Percentiles rank a stretch among this genome's conserved stretches.
These are phyloP conservation scores for Passer domesticus DNA, from an alignment of 2,113 vertebrate species.

Conservation along the genomic window DNA sequence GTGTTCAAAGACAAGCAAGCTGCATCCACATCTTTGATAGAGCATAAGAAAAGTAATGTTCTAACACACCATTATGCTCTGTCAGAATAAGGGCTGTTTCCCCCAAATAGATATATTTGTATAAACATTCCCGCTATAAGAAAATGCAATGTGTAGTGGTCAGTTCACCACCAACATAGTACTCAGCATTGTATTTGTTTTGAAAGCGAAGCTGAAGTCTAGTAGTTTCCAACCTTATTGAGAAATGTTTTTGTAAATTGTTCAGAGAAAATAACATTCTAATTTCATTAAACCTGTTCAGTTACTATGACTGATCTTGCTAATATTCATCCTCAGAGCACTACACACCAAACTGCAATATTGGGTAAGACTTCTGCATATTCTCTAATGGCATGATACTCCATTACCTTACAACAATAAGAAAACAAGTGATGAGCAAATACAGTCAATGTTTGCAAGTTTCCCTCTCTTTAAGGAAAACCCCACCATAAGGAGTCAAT, in stretches of 20 bases:
- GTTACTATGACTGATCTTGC: neutral
- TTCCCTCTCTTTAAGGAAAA: neutral
- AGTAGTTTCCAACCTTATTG: neutral
- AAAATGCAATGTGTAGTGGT: neutral
- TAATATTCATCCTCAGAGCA: neutral
- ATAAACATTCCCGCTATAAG: neutral
- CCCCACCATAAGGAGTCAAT: neutral
- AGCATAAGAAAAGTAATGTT: neutral
- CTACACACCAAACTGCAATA: neutral
- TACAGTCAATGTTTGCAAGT: neutral
- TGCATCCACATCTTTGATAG: neutral
- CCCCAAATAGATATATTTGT: neutral
- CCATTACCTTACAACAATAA: neutral
- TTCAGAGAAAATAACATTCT: neutral
- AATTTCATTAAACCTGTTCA: neutral
- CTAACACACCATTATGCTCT: neutral
- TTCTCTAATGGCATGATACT: neutral
- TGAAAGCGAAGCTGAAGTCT: neutral
- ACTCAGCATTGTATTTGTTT: neutral
- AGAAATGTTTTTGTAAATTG: neutral
- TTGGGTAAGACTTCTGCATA: neutral
- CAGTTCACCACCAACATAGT: neutral
- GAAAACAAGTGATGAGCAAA: neutral
- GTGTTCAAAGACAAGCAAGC: neutral
- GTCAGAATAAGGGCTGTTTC: neutral